Percentiles rank a stretch among this genome's conserved stretches.
Evolutionary conservation across 2,113 vertebrate genomes (phyloP).

Genomic region (Cyanoramphus novaezelandiae): DNA sequence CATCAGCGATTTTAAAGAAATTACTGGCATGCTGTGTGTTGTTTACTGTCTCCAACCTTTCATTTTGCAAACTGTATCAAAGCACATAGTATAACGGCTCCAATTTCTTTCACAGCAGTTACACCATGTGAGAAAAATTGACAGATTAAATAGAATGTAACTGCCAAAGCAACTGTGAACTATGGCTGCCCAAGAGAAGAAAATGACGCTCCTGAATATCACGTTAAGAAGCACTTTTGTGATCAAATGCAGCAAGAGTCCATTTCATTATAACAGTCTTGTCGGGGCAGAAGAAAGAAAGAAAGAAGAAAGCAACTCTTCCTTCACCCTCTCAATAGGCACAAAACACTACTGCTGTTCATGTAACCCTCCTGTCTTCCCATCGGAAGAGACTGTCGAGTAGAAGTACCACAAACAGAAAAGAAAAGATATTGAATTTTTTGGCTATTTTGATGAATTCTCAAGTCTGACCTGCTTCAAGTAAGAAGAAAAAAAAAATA

Average conservation of each 20-base stretch:
- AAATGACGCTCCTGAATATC: background rate
- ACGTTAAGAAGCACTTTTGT: background rate
- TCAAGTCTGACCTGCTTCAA: background rate
- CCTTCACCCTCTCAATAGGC: background rate
- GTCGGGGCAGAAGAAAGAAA: no score
- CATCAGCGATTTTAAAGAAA: slow-evolving; percentile 62
- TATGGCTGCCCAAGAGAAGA: slow-evolving; percentile 36
- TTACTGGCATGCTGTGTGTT: slow-evolving; percentile 68
- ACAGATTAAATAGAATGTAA: slow-evolving; percentile 73
- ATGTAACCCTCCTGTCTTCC: background rate
- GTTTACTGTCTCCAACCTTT: slow-evolving; percentile 68
- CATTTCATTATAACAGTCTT: background rate
- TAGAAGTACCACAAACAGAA: background rate
- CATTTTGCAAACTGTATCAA: slow-evolving; percentile 73
- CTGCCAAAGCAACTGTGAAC: slow-evolving; percentile 57
- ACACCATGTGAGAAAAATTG: slow-evolving; percentile 66
- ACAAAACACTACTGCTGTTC: background rate
- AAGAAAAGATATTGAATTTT: background rate
- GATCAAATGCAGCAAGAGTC: slow-evolving; percentile 7
- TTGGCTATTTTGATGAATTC: background rate
- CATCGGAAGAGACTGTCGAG: background rate
- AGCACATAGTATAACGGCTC: slow-evolving; percentile 65
- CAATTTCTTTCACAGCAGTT: slow-evolving; percentile 74
- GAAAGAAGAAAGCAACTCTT: background rate
- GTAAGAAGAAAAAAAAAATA: background rate